Percentiles rank a stretch among this genome's conserved stretches.
These are phyloP conservation scores for Bugula neritina DNA, from an alignment of 2,888 invertebrate genomes.

Conservation along the genomic window DNA sequence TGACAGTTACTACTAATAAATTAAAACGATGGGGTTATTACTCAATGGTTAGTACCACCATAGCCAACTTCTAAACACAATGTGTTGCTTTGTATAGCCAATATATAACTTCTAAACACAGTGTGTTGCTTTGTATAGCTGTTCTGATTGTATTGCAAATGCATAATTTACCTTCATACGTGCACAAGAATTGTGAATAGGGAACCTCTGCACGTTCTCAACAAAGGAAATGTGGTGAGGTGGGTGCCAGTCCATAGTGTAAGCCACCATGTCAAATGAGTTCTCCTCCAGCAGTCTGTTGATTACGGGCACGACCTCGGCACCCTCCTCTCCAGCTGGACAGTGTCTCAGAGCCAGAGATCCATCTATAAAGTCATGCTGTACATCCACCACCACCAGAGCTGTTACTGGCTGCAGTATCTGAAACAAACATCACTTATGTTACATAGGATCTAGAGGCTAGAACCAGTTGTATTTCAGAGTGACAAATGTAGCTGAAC, in stretches of 20 bases:
- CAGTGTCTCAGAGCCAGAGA: conserved; percentile 87
- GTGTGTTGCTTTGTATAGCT: too few species aligned
- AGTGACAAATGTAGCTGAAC: too few species aligned
- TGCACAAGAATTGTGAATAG: neutral
- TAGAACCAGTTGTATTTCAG: too few species aligned
- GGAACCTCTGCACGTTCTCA: conserved; percentile 67
- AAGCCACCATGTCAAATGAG: conserved; percentile 77
- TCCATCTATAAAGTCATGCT: conserved; percentile 95
- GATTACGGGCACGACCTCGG: conserved; percentile 78
- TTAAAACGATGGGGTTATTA: too few species aligned
- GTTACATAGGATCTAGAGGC: neutral
- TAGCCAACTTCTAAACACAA: too few species aligned
- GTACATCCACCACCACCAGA: conserved; percentile 89
- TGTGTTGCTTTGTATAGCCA: too few species aligned
- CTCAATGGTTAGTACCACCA: too few species aligned
- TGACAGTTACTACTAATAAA: too few species aligned
- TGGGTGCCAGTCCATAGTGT: conserved; percentile 96
- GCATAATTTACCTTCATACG: neutral
- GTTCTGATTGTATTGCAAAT: too few species aligned
- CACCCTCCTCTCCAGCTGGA: conserved; percentile 65
- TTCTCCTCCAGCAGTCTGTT: conserved; percentile 61
- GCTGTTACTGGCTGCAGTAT: conserved; percentile 56
- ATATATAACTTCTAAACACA: too few species aligned
- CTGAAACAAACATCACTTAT: conserved; percentile 29
- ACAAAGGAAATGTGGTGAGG: conserved; percentile 91